Base-by-base conservation (phyloP, 2,113 vertebrate species). In the Erythrolamprus reginae region DNA sequence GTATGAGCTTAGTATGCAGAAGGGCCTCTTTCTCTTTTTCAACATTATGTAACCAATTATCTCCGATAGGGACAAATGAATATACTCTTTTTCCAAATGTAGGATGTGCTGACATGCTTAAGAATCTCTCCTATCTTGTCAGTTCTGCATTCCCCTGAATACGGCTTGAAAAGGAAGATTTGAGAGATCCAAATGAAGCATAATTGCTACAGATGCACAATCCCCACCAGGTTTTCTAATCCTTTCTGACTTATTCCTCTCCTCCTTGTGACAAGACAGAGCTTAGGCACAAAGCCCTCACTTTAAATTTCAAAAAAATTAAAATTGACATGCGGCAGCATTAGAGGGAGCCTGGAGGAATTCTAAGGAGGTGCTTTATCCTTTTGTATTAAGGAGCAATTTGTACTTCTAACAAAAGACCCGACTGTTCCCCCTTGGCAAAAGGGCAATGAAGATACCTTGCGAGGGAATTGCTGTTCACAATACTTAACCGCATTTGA, bases 281-380 rank as follows among this genome's bases (percentile, higher is more conserved):
- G 96, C 97, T 97, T 97, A 97, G 96, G 95, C 94, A 96, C 96
- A 97, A 97, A 97, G 96, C 96, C 95, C 96, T 97, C 38, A 33
- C 95, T 97, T 98, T 97, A 97, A 97, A 97, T 97, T 97, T 97
- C 96, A 97, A 96, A 98, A 77, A 97, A 98, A 97, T 97, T 97
- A 97, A 97, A 98, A 98, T 97, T 98, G 97, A 97, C 97, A 98
- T 97, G 96, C 96, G 96, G 96, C 90, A 87, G 95, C 95, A 96
- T 96, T 96, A 96, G 89, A 42, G 90, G 95, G 95, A 96, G 94
- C 90, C 15, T 93, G 96, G 92, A 97, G 93, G 97, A 96, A 97
- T 97, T 97, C 96, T 97, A 97, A 97, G 96, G 97, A 97, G 97
- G 95, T 93, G 95, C 96, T 97, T 97, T 96, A 97, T 97, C 96